phyloP scores from a whole-genome alignment of 2,113 vertebrate species.

The Corythornis madagascariensis region DNA sequence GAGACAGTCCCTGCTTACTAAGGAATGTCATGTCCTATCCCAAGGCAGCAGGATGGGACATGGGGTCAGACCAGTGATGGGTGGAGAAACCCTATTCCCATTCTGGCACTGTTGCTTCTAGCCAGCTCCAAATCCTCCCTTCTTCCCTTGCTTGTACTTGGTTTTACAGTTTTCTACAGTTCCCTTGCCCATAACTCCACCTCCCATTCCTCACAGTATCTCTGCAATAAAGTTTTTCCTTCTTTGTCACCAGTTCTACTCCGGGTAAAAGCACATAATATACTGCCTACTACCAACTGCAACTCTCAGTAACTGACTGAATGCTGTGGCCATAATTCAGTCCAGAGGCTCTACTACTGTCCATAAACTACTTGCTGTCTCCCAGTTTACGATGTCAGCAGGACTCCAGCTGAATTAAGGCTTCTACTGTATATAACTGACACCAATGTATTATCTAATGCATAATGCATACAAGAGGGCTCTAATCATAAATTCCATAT shows the following conservation, averaged over 20 bases:
- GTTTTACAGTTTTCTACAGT: neutral
- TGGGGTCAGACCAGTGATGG: fast-evolving
- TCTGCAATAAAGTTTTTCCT: slow-evolving; percentile 29
- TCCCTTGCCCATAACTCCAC: neutral
- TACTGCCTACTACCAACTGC: slow-evolving; percentile 10
- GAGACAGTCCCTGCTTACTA: neutral
- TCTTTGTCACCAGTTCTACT: slow-evolving; percentile 7
- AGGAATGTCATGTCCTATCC: neutral
- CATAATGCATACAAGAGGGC: slow-evolving; percentile 51
- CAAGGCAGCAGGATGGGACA: neutral
- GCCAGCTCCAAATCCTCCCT: neutral
- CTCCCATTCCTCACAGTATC: neutral
- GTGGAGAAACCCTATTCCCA: fast-evolving
- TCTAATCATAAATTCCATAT: slow-evolving; percentile 40
- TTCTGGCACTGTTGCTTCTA: neutral
- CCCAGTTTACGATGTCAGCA: slow-evolving; percentile 58
- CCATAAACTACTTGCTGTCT: slow-evolving; percentile 57
- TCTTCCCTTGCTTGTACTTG: neutral
- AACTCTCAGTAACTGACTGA: neutral
- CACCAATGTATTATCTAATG: slow-evolving; percentile 49
- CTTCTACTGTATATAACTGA: slow-evolving; percentile 47
- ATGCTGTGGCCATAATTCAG: slow-evolving; percentile 35
- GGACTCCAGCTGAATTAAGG: slow-evolving; percentile 53
- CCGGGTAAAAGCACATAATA: slow-evolving; percentile 27
- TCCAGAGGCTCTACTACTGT: slow-evolving; percentile 26